These are phyloP conservation scores for Triplophysa bombifrons DNA, from an alignment of 2,797 vertebrate genomes.

Conservation along the genomic window DNA sequence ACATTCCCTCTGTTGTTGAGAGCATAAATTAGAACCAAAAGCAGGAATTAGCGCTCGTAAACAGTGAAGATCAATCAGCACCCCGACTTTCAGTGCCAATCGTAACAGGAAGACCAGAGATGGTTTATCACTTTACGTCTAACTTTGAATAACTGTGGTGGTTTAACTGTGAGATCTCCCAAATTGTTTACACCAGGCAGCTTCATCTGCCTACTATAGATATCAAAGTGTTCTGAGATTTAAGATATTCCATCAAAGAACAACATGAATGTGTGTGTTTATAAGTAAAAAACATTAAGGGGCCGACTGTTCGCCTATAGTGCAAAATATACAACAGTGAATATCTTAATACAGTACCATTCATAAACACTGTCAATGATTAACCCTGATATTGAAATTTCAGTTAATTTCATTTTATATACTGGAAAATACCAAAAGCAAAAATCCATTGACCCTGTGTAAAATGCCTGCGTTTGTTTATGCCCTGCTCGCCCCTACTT, in stretches of 20 bases:
- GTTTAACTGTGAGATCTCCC: no score
- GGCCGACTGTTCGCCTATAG: no score
- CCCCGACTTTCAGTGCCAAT: slow-evolving; percentile 9
- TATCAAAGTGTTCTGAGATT: background rate
- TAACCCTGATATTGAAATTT: no score
- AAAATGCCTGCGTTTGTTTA: no score
- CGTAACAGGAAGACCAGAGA: background rate
- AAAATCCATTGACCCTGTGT: no score
- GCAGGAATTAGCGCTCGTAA: slow-evolving; percentile 38
- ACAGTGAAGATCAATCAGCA: slow-evolving; percentile 19
- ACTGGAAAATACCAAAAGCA: no score
- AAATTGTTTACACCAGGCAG: background rate
- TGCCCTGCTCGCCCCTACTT: no score
- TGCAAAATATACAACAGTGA: no score
- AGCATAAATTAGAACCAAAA: background rate
- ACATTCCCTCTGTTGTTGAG: slow-evolving; percentile 5
- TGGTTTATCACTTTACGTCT: background rate
- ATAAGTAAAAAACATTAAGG: no score
- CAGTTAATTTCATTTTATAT: no score
- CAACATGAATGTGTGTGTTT: background rate
- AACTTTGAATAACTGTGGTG: background rate
- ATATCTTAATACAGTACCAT: no score
- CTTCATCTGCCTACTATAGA: background rate
- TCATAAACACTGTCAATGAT: no score
- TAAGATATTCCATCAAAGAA: slow-evolving; percentile 5